Evolutionary conservation across 2,888 invertebrate species (phyloP).

Genomic region (Meta bourneti): DNA sequence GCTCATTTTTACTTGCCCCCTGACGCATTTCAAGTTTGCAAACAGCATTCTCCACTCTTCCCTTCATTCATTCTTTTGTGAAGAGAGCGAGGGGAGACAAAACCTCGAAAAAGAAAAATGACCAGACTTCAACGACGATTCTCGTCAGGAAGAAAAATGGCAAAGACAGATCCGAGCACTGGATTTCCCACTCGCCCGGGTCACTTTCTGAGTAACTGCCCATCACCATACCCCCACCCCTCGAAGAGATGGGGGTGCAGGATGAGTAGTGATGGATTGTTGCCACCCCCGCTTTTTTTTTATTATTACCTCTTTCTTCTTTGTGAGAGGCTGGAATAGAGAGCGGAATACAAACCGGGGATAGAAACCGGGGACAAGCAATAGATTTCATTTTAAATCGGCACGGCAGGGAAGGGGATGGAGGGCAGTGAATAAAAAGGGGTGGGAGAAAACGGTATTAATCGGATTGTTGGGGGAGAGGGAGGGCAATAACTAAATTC

Average conservation of each 20-base stretch:
- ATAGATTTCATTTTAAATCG: slow-evolving; percentile 50
- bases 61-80: too few species aligned
- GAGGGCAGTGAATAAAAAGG: neutral
- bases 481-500: neutral
- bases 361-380: neutral
- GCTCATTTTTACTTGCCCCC: too few species aligned
- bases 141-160: too few species aligned
- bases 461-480: slow-evolving; percentile 8
- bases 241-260: neutral
- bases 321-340: slow-evolving; percentile 9
- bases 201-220: slow-evolving; percentile 20
- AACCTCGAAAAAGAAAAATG: too few species aligned
- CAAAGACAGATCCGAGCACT: too few species aligned
- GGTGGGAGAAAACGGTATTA: neutral
- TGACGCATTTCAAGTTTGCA: too few species aligned
- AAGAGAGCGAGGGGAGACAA: too few species aligned
- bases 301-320: slow-evolving; percentile 15
- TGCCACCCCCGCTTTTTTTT: neutral
- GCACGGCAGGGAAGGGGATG: neutral
- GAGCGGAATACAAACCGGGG: slow-evolving; percentile 33
- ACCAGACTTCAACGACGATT: too few species aligned
- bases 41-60: too few species aligned
- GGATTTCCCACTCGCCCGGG: neutral
- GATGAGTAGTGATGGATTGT: slow-evolving; percentile 54
- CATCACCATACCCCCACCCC: slow-evolving; percentile 18